A percentile compares a stretch with the other conserved stretches of the same genome.
Evolutionary conservation across 1,140 invertebrate genomes (phyloP).

Genomic region (Pararge aegeria): DNA sequence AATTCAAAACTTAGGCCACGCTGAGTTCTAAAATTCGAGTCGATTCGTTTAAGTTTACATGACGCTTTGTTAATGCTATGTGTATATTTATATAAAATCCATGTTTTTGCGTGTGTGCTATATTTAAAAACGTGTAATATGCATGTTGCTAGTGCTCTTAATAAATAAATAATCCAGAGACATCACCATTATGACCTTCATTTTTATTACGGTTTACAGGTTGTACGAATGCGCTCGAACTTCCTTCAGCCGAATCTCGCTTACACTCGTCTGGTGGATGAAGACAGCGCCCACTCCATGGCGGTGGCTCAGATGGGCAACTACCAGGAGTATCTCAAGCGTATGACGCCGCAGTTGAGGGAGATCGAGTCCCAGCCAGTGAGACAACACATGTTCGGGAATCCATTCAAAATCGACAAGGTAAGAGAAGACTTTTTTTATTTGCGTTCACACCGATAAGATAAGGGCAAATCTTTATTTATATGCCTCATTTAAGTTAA

Average conservation of each 20-base stretch:
- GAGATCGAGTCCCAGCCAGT: conserved; percentile 97
- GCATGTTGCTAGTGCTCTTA: too few relatives aligned
- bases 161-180: too few relatives aligned
- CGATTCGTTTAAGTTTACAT: too few relatives aligned
- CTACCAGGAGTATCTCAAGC: conserved; percentile 98
- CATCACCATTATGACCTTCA: neutral
- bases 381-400: conserved; percentile 99
- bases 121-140: too few relatives aligned
- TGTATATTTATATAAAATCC: too few relatives aligned
- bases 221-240: conserved; percentile 96
- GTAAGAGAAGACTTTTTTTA: conserved; percentile 34
- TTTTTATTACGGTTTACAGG: conserved; percentile 59
- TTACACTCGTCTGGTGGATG: conserved; percentile 89
- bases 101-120: too few relatives aligned
- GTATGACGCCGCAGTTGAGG: conserved; percentile 93
- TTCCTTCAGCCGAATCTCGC: conserved; percentile 90
- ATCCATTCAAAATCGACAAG: conserved; percentile 99
- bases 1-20: too few relatives aligned
- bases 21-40: too few relatives aligned
- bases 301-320: conserved; percentile 99
- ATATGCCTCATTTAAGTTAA: too few relatives aligned
- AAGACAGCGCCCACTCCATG: conserved; percentile 96
- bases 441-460: too few relatives aligned
- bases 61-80: too few relatives aligned
- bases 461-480: too few relatives aligned